A percentile compares a stretch with the other conserved stretches of the same genome.
These are phyloP conservation scores for Elaphurus davidianus DNA, from an alignment of 2,113 vertebrate genomes.

Conservation along the genomic window DNA sequence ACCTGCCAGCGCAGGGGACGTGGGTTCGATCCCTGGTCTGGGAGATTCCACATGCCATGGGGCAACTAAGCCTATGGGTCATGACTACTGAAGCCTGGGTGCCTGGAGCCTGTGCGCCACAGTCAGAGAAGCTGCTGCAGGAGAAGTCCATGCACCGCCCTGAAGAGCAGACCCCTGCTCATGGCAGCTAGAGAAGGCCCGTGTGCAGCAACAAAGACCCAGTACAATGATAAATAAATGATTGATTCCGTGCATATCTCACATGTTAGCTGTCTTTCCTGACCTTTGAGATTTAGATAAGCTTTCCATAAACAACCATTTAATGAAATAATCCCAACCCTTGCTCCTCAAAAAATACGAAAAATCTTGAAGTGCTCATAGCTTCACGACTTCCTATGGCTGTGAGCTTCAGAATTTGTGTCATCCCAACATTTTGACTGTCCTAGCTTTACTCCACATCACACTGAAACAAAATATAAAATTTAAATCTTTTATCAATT, in stretches of 20 bases:
- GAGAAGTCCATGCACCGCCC: background rate
- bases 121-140: background rate
- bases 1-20: background rate
- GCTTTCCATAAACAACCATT: background rate
- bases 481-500: background rate
- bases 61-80: background rate
- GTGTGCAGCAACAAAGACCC: background rate
- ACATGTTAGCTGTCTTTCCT: background rate
- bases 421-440: background rate
- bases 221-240: background rate
- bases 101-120: background rate
- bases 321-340: background rate
- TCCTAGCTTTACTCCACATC: background rate
- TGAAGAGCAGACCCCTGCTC: background rate
- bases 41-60: background rate
- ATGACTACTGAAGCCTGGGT: rapidly evolving
- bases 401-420: background rate
- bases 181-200: background rate
- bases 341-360: background rate
- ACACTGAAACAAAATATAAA: background rate
- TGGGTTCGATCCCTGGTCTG: background rate
- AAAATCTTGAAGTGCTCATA: background rate
- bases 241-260: background rate
- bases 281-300: background rate
- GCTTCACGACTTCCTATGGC: background rate